Base-by-base conservation (phyloP, 2,888 invertebrate genomes). In the Neoscelio sp. region DNA sequence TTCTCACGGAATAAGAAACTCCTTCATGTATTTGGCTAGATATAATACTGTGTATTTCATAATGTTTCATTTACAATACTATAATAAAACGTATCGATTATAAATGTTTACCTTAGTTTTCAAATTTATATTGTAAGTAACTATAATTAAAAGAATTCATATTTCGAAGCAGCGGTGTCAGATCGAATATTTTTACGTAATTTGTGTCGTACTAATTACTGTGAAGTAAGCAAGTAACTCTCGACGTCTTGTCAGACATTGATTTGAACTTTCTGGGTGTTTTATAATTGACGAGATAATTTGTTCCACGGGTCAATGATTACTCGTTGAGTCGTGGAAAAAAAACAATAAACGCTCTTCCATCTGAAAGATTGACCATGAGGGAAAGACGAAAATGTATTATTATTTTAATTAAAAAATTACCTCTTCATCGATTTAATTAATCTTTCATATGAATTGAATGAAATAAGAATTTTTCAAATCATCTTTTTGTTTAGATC, bases 231-330 rank as follows among this genome's bases (percentile, higher is more conserved):
- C 35, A 40, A 30, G 13, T 30, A 40, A 42, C 33, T 52, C 26
- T 23, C 10, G 40, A 42, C 8, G 17, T 44, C 64, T 56, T 65
- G 20, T 28, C 42, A 33, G 56, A 28, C 15, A 30, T 15, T 46
- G 40, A 60, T 54, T 54, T 35, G 17, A 65, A 42, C 48, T 56
- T 75, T 23, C 67, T 50, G 58, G 26, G 50, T 23, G 44, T 67
- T 64, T 70, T 64, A 65, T 77, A 77, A 77, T 77, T 77, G 76
- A 70, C 28, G 30, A 40, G 48, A 30, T 58, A 74, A 70, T 70
- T 70, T 76, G 28, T 64, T 56, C 12, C 18, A 30, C 42, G 68
- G 58, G 28, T 54, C 62, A 76, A 54, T 68, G 54, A 56, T 40
- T 60, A 26, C 56, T 68, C 68, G 48, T 13, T 68, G 35, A 35